Conservation (phyloP, 2,113 vertebrate species). For the Danio rerio region DNA sequence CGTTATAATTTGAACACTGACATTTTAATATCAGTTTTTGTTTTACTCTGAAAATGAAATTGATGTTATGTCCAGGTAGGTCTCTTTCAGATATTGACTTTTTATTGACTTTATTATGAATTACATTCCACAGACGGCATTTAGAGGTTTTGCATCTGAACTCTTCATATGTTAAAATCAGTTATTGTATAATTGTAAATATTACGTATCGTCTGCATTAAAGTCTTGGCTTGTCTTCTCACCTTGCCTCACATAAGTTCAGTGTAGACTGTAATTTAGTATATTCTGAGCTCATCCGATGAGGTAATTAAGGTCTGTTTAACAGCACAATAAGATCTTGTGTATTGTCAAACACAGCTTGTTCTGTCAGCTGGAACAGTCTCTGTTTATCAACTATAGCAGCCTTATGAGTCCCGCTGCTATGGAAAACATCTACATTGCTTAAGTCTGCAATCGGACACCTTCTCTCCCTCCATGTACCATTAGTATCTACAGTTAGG, state of each 20-base stretch:
- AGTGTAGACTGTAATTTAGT: background rate
- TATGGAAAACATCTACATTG: background rate
- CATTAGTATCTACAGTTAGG: background rate
- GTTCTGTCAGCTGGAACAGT: background rate
- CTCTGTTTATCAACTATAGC: background rate
- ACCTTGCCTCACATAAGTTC: background rate
- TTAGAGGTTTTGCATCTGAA: too few species aligned
- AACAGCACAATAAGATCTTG: background rate
- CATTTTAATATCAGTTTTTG: background rate
- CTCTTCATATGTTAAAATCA: background rate
- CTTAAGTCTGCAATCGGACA: background rate
- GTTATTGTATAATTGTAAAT: background rate
- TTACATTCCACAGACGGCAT: background rate
- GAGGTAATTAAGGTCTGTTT: conserved; percentile 15
- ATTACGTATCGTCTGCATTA: background rate
- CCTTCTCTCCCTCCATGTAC: background rate
- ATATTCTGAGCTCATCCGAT: background rate
- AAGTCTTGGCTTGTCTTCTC: background rate
- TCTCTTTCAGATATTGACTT: background rate
- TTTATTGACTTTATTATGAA: background rate
- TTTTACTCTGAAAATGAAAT: background rate
- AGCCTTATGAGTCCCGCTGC: conserved; percentile 2
- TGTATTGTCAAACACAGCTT: conserved; percentile 15
- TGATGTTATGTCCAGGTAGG: too few species aligned
- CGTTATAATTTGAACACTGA: background rate